phyloP scores from a whole-genome alignment of 92 coral and sea anemone genomes.

The Siderastrea radians region DNA sequence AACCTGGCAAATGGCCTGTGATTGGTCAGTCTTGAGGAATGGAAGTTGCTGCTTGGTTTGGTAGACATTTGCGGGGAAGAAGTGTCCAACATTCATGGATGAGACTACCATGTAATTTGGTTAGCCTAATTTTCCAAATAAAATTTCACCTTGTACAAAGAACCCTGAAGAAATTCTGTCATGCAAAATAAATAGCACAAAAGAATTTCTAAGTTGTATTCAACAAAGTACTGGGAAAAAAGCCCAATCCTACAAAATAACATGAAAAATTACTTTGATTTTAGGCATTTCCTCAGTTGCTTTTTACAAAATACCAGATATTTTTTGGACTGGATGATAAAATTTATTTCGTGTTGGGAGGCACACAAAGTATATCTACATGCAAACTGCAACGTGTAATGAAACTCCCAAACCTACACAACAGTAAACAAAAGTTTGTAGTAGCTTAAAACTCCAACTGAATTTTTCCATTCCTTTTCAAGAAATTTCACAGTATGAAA shows the following conservation, averaged over 20 bases:
- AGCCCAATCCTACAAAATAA: neutral
- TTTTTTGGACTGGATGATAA: neutral
- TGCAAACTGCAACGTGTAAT: slow-evolving; percentile 33
- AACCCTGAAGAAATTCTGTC: neutral
- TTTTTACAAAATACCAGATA: neutral
- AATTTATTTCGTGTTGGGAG: neutral
- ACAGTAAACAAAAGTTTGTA: slow-evolving; percentile 19
- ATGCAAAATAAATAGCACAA: neutral
- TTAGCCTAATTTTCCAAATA: neutral
- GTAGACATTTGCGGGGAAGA: too few relatives aligned
- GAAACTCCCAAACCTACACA: too few relatives aligned
- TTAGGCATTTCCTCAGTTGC: neutral
- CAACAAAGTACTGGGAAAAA: neutral
- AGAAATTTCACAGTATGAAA: neutral
- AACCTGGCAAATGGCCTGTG: too few relatives aligned
- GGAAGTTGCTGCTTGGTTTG: too few relatives aligned
- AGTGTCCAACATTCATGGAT: neutral
- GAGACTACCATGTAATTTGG: too few relatives aligned
- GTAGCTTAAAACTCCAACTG: neutral
- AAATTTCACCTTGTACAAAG: neutral
- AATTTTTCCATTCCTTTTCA: neutral
- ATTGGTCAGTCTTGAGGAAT: too few relatives aligned
- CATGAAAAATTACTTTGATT: neutral
- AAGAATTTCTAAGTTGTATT: neutral
- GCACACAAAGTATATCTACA: neutral